Evolutionary conservation across 1,140 invertebrate species (phyloP).

Genomic region (Metopolophium dirhodum): DNA sequence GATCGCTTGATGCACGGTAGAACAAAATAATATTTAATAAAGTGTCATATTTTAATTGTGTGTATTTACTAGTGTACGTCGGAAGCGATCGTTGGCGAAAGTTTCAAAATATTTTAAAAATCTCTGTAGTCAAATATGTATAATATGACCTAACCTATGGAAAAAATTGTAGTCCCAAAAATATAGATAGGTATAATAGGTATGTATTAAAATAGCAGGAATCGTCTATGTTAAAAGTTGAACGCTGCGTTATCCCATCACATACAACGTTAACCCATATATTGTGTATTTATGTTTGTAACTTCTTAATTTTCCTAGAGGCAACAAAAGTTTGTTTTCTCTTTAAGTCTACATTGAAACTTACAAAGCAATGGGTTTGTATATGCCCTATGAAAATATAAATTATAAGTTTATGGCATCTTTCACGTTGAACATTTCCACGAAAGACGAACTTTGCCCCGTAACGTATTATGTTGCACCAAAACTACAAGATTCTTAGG

Average conservation of each 20-base stretch:
- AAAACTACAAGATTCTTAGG: neutral
- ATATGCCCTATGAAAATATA: neutral
- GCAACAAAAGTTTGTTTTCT: neutral
- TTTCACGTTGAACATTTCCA: neutral
- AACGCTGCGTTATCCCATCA: neutral
- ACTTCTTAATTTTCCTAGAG: neutral
- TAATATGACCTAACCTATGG: neutral
- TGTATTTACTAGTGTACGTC: no score
- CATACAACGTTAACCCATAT: neutral
- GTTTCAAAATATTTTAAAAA: no score
- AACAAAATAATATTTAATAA: no score
- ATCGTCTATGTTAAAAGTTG: neutral
- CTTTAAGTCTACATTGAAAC: neutral
- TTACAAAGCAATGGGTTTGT: neutral
- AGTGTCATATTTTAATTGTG: no score
- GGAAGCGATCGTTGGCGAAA: no score
- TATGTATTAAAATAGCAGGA: neutral
- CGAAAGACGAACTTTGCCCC: neutral
- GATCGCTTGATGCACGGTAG: no score
- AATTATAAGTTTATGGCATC: neutral
- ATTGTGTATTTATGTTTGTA: neutral
- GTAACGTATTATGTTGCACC: neutral
- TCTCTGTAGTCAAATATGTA: no score
- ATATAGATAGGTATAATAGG: neutral
- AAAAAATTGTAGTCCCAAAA: neutral